A percentile compares a stretch with the other conserved stretches of the same genome.
phyloP scores from a whole-genome alignment of 2,797 vertebrate species.

The Setipinna tenuifilis region DNA sequence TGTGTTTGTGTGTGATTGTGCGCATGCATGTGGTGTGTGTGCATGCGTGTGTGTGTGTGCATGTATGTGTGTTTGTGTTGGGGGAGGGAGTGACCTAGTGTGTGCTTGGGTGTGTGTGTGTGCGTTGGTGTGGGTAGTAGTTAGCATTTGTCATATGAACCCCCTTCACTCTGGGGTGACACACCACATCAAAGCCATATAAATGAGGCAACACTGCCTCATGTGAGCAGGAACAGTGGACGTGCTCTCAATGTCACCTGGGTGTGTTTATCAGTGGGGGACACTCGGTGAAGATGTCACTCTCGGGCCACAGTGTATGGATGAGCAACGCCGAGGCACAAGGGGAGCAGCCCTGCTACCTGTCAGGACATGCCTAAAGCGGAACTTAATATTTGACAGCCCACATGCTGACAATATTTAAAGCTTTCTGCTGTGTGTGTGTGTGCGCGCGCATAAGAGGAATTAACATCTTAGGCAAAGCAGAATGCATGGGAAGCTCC shows the following conservation, averaged over 20 bases:
- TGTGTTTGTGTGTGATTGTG: not conserved
- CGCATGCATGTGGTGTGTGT: not conserved
- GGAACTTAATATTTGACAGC: not conserved
- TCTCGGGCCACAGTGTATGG: not conserved
- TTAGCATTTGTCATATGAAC: too few relatives aligned
- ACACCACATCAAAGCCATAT: not conserved
- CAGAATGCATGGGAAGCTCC: not conserved
- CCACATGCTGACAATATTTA: conserved; percentile 11
- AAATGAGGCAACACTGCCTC: not conserved
- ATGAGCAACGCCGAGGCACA: not conserved
- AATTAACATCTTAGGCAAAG: not conserved
- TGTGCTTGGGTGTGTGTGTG: not conserved
- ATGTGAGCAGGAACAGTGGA: not conserved
- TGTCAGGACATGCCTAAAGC: not conserved
- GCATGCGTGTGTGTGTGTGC: not conserved
- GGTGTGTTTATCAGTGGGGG: not conserved
- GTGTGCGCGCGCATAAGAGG: not conserved
- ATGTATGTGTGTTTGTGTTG: too few relatives aligned
- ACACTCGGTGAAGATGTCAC: not conserved
- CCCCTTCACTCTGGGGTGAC: not conserved
- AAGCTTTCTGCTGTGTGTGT: not conserved
- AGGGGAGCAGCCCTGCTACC: not conserved
- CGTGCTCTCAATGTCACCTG: not conserved
- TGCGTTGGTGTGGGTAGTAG: not conserved
- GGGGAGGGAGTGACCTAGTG: too few relatives aligned